Evolutionary conservation across 1,140 invertebrate species (phyloP), one percentile per base, ranked within the genome.

Genomic region (Macrostomum lignano): DNA sequence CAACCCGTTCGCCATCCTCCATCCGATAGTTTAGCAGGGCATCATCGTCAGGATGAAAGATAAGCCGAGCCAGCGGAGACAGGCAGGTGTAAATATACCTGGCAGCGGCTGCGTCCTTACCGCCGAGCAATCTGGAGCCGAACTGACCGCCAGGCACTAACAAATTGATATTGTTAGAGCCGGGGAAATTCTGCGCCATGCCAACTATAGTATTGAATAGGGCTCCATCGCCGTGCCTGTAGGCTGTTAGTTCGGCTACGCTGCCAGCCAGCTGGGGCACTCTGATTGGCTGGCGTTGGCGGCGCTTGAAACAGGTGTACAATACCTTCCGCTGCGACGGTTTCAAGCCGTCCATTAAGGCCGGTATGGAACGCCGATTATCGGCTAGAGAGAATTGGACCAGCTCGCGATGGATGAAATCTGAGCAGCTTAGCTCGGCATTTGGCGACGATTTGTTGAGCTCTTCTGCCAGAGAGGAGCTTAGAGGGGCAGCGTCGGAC

Each of bases 111-210:
- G 74, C 69, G 58, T 99, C 91, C 61, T 94, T 94, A 38, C 86
- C 84, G 17, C 86, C 86, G 40, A 66, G 63, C 7, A 70, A 47
- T 9, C 65, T 52, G 0, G 77, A 81, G 55, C 82, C 82, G 56
- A 96, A 96, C 59, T 94, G 86, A 69, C 91, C 91, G 46, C 73
- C 71, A 0, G 91, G 91, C 51, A 75, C 68, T 21, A 99, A 58
- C 4, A 98, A 48, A 61, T 98, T 98, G 21, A 99, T 73, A 48
- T 98, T 98, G 50, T 99, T 98, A 3, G 76, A 81, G 5, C 91
- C 91, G 11, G 98, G 79, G 58, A 71, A 98, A 56, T 96, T 86
- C 52, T 98, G 91, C 1, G 91, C 91, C 46, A 98, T 67, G 58
- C 84, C 84, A 26, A 96, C 73, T 44, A 98, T 98, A 0, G 88